These are phyloP conservation scores for Calycopis cecrops DNA, from an alignment of 1,140 invertebrate genomes.

Conservation along the genomic window DNA sequence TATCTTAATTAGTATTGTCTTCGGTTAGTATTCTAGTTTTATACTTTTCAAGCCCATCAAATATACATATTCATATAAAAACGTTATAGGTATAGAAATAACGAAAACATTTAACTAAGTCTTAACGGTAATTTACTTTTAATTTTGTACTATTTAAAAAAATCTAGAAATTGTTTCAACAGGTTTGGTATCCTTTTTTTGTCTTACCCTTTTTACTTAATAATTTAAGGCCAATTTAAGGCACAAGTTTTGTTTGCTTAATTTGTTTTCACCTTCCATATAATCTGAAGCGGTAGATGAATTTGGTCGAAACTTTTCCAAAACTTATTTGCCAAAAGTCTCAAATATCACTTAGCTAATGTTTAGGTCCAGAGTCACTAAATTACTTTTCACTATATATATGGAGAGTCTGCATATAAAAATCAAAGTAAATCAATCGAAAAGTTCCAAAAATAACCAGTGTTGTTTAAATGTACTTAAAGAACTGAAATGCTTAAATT, in stretches of 20 bases:
- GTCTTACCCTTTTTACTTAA: conserved; percentile 67
- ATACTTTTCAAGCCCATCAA: conserved; percentile 58
- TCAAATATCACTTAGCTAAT: conserved; percentile 71
- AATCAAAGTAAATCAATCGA: conserved; percentile 65
- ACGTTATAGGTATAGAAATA: conserved; percentile 69
- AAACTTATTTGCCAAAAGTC: conserved; percentile 63
- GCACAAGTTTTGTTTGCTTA: conserved; percentile 60
- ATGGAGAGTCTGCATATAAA: conserved; percentile 71
- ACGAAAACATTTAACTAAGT: conserved; percentile 70
- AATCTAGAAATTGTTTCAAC: conserved; percentile 70
- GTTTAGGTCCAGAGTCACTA: conserved; percentile 65
- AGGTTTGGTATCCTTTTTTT: conserved; percentile 58
- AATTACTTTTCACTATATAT: conserved; percentile 70
- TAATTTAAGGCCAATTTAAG: conserved; percentile 75
- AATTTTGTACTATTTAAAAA: conserved; percentile 74
- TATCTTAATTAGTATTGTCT: conserved; percentile 47
- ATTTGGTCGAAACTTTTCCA: conserved; percentile 66
- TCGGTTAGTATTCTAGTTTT: conserved; percentile 48
- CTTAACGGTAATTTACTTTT: conserved; percentile 70
- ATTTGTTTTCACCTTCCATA: conserved; percentile 58
- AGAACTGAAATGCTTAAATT: conserved; percentile 69
- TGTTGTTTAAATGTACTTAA: conserved; percentile 74
- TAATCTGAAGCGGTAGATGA: conserved; percentile 60
- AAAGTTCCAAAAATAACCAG: conserved; percentile 73
- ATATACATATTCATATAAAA: conserved; percentile 66